Evolutionary conservation across 2,113 vertebrate genomes (phyloP), one percentile per base, ranked within the genome.

Genomic region (Anoura caudifer): DNA sequence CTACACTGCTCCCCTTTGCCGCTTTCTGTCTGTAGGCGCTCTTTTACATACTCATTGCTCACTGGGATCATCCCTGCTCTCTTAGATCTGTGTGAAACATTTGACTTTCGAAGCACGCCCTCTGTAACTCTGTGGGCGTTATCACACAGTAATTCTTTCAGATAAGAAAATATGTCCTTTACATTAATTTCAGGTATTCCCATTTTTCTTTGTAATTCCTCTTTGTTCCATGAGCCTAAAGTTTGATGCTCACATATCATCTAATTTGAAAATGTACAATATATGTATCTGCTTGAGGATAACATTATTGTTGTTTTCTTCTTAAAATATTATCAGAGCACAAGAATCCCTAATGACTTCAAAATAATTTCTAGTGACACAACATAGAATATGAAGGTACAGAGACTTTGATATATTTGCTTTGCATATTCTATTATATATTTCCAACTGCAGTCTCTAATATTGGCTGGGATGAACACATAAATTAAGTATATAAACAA

Each of bases 301-400:
- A 61, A 72, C 69, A 86, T 89, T 76, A 52, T 90, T 41, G 10
- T 41, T 84, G 5, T 50, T 45, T 36, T 91, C 13, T 91, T 80
- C 38, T 81, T 80, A 79, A 94, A 93, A 63, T 63, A 63, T 70
- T 75, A 22, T 83, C 61, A 91, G 33, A 95, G 10, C 24, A 56
- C 13, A 47, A 54, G 31, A 47, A 38, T 77, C 13, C 50, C 14
- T 52, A 87, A 4, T 89, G 75, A 91, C 33, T 96, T 87, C 16
- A 87, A 93, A 95, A 91, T 90, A 90, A 81, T 65, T 91, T 54
- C 45, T 91, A 70, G 33, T 81, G 38, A 91, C 17, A 65, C 4
- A 22, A 33, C 19, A 67, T 22, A 81, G 20, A 20, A 31, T 52
- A 50, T 96, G 28, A 9, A 69, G 33, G 38, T 76, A 63, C 14